These are phyloP conservation scores for Synergus umbraculus DNA, from an alignment of 2,888 invertebrate genomes.

Conservation along the genomic window DNA sequence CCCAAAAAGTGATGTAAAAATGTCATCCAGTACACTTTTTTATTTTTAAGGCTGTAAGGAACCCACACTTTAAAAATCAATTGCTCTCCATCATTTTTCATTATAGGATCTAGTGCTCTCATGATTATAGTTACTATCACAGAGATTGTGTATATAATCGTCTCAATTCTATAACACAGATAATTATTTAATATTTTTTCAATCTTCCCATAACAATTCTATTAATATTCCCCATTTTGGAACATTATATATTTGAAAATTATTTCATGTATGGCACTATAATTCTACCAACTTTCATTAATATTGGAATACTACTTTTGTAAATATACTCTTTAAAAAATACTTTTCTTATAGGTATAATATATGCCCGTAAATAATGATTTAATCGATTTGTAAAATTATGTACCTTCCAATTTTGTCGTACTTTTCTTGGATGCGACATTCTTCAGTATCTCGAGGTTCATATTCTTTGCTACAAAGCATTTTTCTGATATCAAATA, in stretches of 20 bases:
- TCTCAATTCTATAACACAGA: not conserved
- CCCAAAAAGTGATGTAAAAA: constrained; percentile 56
- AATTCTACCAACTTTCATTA: too few species aligned
- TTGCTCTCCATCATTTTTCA: not conserved
- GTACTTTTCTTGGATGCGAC: not conserved
- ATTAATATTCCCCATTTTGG: too few species aligned
- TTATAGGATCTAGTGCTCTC: not conserved
- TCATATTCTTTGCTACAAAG: not conserved
- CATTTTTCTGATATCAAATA: not conserved
- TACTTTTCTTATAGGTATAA: too few species aligned
- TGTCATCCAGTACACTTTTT: constrained; percentile 51
- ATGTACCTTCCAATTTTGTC: constrained; percentile 16
- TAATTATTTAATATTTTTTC: too few species aligned
- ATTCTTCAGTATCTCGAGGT: not conserved
- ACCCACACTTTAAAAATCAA: constrained; percentile 58
- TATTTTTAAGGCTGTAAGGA: constrained; percentile 51
- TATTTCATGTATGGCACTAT: too few species aligned
- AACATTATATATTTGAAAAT: too few species aligned
- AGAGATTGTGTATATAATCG: not conserved
- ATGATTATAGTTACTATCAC: not conserved
- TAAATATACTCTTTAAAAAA: too few species aligned
- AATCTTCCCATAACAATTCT: too few species aligned
- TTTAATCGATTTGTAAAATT: too few species aligned
- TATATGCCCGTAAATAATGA: too few species aligned
- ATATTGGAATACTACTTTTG: too few species aligned